Percentiles rank a stretch among this genome's conserved stretches.
phyloP scores from a whole-genome alignment of 2,888 invertebrate species.

The Callosobruchus maculatus region DNA sequence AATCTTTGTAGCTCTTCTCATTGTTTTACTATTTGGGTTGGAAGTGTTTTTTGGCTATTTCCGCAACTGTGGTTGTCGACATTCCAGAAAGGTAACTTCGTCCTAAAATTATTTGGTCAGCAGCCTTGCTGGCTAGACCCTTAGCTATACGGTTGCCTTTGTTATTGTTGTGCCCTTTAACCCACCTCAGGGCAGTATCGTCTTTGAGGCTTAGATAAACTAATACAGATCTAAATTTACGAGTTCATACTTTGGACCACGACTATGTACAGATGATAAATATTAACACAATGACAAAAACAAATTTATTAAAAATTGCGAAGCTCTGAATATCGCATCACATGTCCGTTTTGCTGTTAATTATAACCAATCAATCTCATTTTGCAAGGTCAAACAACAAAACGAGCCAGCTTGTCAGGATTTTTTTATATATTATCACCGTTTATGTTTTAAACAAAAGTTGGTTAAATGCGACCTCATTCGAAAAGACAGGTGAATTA shows the following conservation, averaged over 20 bases:
- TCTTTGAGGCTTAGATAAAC: too few relatives aligned
- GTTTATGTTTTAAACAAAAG: not conserved
- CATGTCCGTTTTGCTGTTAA: not conserved
- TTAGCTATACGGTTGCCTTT: too few relatives aligned
- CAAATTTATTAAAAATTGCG: not conserved
- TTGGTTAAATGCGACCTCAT: not conserved
- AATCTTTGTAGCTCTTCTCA: too few relatives aligned
- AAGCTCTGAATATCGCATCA: not conserved
- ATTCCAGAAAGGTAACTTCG: too few relatives aligned
- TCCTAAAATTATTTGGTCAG: too few relatives aligned
- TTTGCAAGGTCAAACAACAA: not conserved
- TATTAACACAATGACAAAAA: not conserved
- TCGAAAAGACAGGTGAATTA: not conserved
- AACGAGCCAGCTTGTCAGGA: not conserved
- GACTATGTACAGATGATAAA: not conserved
- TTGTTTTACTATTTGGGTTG: too few relatives aligned
- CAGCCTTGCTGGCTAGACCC: too few relatives aligned
- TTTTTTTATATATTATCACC: not conserved
- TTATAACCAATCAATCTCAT: not conserved
- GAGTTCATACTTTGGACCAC: not conserved
- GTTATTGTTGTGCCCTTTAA: too few relatives aligned
- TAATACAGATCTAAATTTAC: too few relatives aligned
- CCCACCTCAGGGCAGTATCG: too few relatives aligned
- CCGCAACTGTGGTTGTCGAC: too few relatives aligned
- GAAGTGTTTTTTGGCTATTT: too few relatives aligned